These are phyloP conservation scores for Panthera uncia DNA, from an alignment of 2,113 vertebrate genomes.

Conservation along the genomic window DNA sequence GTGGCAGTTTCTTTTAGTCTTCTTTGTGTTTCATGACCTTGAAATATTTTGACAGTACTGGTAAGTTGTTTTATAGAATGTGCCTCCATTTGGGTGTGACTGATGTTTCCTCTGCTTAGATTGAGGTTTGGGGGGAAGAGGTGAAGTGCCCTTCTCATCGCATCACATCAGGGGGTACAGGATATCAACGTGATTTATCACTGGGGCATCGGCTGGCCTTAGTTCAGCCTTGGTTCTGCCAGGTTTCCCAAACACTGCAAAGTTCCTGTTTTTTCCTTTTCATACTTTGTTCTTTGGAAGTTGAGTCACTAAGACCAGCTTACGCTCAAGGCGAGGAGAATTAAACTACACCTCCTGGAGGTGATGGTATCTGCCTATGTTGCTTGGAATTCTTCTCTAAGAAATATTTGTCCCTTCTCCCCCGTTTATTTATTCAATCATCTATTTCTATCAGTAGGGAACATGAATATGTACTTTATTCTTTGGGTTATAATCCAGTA, in stretches of 20 bases:
- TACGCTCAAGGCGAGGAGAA: not conserved
- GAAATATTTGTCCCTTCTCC: not conserved
- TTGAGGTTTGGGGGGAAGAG: not conserved
- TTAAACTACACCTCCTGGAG: not conserved
- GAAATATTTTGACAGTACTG: not conserved
- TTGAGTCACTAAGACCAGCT: not conserved
- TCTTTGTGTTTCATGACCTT: slow-evolving; percentile 30
- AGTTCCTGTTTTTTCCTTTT: not conserved
- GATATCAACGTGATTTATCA: not conserved
- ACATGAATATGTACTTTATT: slow-evolving; percentile 15
- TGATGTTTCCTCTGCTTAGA: slow-evolving; percentile 23
- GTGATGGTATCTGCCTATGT: not conserved
- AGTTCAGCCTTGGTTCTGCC: not conserved
- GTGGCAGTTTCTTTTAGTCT: slow-evolving; percentile 16
- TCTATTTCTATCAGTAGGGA: not conserved
- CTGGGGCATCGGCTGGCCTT: not conserved
- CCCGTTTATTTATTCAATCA: not conserved
- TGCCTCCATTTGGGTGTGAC: not conserved
- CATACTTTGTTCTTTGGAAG: not conserved
- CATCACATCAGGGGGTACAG: not conserved
- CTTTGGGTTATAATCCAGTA: not conserved
- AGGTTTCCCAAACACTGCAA: not conserved
- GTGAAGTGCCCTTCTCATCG: not conserved
- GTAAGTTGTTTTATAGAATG: slow-evolving; percentile 25
- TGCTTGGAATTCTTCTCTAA: slow-evolving; percentile 48